These are phyloP conservation scores for Dryoscopus gambensis DNA, from an alignment of 2,113 vertebrate genomes.

Conservation along the genomic window DNA sequence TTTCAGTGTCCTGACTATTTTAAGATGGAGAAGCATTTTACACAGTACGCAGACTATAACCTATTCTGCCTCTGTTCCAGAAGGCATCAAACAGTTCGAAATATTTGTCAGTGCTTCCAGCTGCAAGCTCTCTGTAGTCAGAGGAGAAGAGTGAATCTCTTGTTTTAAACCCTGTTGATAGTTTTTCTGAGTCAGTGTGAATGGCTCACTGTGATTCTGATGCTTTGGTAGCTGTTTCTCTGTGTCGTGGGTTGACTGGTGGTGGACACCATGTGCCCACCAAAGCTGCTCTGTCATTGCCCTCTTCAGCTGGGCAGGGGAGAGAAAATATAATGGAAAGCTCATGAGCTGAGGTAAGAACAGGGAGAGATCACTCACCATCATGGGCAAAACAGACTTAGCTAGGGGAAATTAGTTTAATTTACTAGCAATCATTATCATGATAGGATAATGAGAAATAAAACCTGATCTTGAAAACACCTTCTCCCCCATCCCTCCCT, in stretches of 20 bases:
- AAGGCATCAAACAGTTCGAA: not conserved
- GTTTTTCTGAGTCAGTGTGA: not conserved
- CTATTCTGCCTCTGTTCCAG: not conserved
- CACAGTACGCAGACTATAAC: not conserved
- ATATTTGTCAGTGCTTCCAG: slow-evolving; percentile 2
- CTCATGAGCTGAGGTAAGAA: not conserved
- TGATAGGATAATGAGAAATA: not conserved
- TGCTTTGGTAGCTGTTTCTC: not conserved
- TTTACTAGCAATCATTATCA: not conserved
- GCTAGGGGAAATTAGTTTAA: not conserved
- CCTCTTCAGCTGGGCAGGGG: not conserved
- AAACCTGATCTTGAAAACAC: not conserved
- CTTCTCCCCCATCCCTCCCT: not conserved
- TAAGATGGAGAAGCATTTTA: not conserved
- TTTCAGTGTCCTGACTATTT: not conserved
- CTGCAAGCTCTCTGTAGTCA: not conserved
- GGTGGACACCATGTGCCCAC: not conserved
- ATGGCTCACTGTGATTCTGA: not conserved
- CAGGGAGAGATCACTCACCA: not conserved
- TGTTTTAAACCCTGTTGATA: not conserved
- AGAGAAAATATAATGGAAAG: not conserved
- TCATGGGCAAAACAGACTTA: not conserved
- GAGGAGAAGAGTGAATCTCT: not conserved
- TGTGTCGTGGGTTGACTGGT: not conserved
- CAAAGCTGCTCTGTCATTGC: not conserved